Percentiles rank a stretch among this genome's conserved stretches.
Evolutionary conservation across 2,797 vertebrate genomes (phyloP).

Genomic region (Cercopithecus neglectus): DNA sequence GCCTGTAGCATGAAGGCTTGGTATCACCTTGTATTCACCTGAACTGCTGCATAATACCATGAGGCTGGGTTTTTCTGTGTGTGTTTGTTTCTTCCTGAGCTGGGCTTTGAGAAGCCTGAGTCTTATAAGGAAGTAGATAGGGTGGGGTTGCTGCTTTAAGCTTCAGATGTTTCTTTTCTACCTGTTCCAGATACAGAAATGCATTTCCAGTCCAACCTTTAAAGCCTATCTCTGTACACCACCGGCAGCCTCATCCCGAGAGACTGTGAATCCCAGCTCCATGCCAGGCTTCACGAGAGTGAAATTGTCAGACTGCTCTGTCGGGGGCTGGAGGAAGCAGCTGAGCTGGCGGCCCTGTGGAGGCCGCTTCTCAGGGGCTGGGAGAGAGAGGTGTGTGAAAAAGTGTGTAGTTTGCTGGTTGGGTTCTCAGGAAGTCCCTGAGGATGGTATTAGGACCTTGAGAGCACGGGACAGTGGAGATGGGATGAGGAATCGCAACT

Average conservation of each 20-base stretch:
- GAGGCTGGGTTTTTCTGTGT: not conserved
- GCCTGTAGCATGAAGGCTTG: not conserved
- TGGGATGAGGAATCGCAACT: not conserved
- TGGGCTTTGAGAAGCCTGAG: not conserved
- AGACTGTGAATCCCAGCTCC: constrained; percentile 44
- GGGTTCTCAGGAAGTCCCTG: not conserved
- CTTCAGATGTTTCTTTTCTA: not conserved
- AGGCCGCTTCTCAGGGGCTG: not conserved
- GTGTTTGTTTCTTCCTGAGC: not conserved
- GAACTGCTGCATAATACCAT: rapidly evolving
- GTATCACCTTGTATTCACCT: not conserved
- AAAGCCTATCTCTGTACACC: constrained; percentile 48
- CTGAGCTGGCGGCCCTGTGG: not conserved
- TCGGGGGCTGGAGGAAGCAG: not conserved
- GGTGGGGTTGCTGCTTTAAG: not conserved
- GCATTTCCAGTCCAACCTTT: constrained; percentile 47
- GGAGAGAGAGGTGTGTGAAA: not conserved
- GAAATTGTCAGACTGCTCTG: constrained; percentile 36
- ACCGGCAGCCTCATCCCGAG: not conserved
- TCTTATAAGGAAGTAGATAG: not conserved
- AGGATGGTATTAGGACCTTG: rapidly evolving
- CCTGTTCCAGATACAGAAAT: not conserved
- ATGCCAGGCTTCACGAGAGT: not conserved
- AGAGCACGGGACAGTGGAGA: not conserved
- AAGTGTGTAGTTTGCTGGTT: not conserved